phyloP scores from a whole-genome alignment of 2,797 vertebrate genomes.

The Platalea minor region DNA sequence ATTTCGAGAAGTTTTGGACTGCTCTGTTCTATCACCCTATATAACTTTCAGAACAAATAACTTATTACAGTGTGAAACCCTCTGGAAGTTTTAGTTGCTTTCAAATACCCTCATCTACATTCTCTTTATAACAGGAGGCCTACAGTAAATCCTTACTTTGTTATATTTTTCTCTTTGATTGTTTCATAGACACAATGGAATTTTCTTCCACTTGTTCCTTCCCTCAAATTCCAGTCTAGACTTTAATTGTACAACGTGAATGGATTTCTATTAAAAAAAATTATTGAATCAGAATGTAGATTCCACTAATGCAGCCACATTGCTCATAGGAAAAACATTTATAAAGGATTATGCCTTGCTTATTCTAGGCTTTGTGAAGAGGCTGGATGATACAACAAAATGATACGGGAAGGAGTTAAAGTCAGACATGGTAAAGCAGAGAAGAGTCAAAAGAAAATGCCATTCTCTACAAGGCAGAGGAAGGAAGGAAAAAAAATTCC shows the following conservation, averaged over 20 bases:
- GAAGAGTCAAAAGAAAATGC: neutral
- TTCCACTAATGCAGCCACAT: neutral
- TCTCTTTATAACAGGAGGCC: neutral
- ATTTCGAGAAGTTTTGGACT: neutral
- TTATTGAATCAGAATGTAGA: neutral
- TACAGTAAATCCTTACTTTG: neutral
- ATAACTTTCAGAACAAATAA: neutral
- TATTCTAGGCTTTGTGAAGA: neutral
- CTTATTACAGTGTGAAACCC: neutral
- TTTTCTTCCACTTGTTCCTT: neutral
- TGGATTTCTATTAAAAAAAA: neutral
- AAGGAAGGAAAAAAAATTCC: neutral
- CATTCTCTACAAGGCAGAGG: neutral
- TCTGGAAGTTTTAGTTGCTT: neutral
- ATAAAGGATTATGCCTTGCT: neutral
- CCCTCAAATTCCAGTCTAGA: neutral
- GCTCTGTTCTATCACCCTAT: neutral
- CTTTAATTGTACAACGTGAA: neutral
- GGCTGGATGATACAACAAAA: neutral
- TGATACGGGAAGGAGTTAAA: neutral
- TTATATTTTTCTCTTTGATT: neutral
- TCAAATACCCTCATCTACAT: neutral
- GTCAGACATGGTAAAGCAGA: neutral
- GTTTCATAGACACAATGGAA: neutral
- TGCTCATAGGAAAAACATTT: neutral